A percentile compares a stretch with the other conserved stretches of the same genome.
These are phyloP conservation scores for Aegithalos caudatus DNA, from an alignment of 2,113 vertebrate genomes.

Conservation along the genomic window DNA sequence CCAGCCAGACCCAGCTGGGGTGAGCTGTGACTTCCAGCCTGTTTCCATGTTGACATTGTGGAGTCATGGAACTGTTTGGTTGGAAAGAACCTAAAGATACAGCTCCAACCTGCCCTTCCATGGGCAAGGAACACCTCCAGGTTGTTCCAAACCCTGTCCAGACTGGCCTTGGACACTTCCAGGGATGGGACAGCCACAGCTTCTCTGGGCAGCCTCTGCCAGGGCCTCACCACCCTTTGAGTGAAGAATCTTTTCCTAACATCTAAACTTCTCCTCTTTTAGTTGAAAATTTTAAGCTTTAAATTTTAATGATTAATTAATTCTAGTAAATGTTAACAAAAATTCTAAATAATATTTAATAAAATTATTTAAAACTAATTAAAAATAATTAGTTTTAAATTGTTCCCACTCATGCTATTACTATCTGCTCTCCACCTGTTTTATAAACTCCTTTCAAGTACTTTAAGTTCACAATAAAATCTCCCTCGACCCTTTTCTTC, in stretches of 20 bases:
- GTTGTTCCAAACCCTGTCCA: neutral
- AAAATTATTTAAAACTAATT: neutral
- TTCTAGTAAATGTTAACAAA: neutral
- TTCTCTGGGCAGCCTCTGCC: neutral
- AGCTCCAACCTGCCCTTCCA: neutral
- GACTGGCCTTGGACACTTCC: neutral
- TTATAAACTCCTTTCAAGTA: neutral
- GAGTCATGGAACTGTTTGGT: neutral
- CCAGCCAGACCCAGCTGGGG: neutral
- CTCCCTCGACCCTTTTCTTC: accelerated
- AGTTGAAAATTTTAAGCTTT: neutral
- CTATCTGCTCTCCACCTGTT: neutral
- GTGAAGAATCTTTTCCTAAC: neutral
- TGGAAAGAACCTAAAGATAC: neutral
- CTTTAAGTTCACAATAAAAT: neutral
- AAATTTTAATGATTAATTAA: neutral
- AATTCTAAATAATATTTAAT: neutral
- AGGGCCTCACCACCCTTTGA: neutral
- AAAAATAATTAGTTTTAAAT: neutral
- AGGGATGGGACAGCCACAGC: neutral
- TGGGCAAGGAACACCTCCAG: neutral
- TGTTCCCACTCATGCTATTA: too few relatives aligned
- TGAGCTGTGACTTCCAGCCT: neutral
- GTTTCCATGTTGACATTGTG: neutral
- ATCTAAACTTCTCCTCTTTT: neutral